These are phyloP conservation scores for Ectemnius lituratus DNA, from an alignment of 2,888 invertebrate genomes.

Conservation along the genomic window DNA sequence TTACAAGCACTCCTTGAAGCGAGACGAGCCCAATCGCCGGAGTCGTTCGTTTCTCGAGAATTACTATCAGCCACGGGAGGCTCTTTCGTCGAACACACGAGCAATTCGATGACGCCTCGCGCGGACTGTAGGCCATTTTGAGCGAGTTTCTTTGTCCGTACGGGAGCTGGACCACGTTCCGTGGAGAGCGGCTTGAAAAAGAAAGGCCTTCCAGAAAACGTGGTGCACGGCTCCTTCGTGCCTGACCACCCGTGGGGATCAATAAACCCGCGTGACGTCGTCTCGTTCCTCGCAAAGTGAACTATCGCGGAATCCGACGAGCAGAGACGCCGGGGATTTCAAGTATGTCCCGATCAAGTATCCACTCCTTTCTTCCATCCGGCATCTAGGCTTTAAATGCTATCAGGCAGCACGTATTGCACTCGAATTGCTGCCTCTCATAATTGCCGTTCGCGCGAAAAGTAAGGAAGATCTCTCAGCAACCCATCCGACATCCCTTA, in stretches of 20 bases:
- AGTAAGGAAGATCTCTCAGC: background rate
- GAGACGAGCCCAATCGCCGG: constrained; percentile 52
- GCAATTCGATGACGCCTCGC: constrained; percentile 39
- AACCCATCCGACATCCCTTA: background rate
- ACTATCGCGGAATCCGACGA: constrained; percentile 30
- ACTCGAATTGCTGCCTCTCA: background rate
- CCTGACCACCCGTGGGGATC: constrained; percentile 32
- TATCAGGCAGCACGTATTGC: background rate
- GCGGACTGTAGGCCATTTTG: constrained; percentile 52
- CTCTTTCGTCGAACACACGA: constrained; percentile 17
- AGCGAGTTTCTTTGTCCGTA: constrained; percentile 37
- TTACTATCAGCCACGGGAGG: constrained; percentile 12
- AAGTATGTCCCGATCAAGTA: background rate
- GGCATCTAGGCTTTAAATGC: constrained; percentile 2
- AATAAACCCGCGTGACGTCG: constrained; percentile 51
- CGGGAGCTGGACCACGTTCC: constrained; percentile 24
- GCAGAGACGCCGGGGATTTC: constrained; percentile 17
- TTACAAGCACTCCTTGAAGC: constrained; percentile 71
- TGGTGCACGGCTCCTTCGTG: constrained; percentile 38
- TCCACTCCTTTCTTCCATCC: background rate
- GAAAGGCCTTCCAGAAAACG: constrained; percentile 12
- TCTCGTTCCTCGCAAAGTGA: constrained; percentile 61
- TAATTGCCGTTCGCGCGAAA: background rate
- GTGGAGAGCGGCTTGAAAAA: constrained; percentile 3
- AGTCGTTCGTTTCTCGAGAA: constrained; percentile 19